These are phyloP conservation scores for Proctacanthus coquilletti DNA, from an alignment of 1,140 invertebrate species.

Conservation along the genomic window DNA sequence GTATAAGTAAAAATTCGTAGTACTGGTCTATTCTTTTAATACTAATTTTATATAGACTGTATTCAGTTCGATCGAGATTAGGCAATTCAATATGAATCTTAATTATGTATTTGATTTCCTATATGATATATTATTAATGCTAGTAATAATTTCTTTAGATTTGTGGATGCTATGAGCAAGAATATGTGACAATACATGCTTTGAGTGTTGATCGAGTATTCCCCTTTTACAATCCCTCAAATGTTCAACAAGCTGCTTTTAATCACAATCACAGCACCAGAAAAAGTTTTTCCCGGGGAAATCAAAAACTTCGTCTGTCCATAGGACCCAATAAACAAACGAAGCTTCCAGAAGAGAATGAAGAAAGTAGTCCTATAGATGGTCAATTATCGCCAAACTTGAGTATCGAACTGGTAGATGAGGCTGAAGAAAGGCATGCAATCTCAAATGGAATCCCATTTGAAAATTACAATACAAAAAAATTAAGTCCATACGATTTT, in stretches of 20 bases:
- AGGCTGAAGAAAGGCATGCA: conserved; percentile 12
- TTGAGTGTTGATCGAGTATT: conserved; percentile 21
- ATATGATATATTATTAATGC: background rate
- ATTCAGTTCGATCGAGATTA: too few species aligned
- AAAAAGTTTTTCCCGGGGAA: conserved; percentile 50
- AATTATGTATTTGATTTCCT: background rate
- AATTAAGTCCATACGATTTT: conserved; percentile 7
- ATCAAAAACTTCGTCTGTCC: conserved; percentile 21
- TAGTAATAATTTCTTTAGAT: conserved; percentile 12
- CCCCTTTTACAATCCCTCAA: conserved; percentile 26
- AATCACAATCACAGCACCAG: conserved; percentile 43
- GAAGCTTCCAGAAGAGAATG: conserved; percentile 19
- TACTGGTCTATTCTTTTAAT: too few species aligned
- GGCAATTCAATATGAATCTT: too few species aligned
- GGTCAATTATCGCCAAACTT: conserved; percentile 18
- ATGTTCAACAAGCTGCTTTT: conserved; percentile 26
- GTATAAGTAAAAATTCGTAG: too few species aligned
- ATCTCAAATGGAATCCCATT: conserved; percentile 1
- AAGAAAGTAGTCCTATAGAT: conserved; percentile 16
- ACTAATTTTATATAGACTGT: too few species aligned
- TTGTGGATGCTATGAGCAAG: conserved; percentile 24
- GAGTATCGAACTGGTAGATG: conserved; percentile 24
- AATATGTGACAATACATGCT: conserved; percentile 23
- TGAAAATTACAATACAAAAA: background rate
- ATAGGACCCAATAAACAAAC: conserved; percentile 16